Evolutionary conservation across 2,888 invertebrate species (phyloP).

Genomic region (Abrostola triplasia): DNA sequence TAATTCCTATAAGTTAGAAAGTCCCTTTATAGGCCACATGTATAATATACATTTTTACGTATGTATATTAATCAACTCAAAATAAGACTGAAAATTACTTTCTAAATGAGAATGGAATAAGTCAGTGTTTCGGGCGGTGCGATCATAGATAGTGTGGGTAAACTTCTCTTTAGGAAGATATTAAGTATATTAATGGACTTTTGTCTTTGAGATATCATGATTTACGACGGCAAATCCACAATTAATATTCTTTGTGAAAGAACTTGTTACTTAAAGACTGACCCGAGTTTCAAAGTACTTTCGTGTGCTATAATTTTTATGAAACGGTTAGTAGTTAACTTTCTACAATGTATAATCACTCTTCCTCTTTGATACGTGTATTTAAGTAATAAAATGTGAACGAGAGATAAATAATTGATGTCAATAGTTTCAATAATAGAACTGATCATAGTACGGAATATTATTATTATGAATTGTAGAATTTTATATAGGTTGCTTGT

Average conservation of each 20-base stretch:
- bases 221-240: slow-evolving; percentile 53
- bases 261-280: slow-evolving; percentile 70
- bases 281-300: slow-evolving; percentile 60
- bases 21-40: slow-evolving; percentile 21
- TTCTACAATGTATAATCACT: slow-evolving; percentile 45
- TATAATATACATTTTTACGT: slow-evolving; percentile 24
- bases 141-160: slow-evolving; percentile 46
- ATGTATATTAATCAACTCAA: slow-evolving; percentile 41
- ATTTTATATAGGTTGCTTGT: slow-evolving; percentile 69
- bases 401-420: slow-evolving; percentile 60
- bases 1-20: slow-evolving; percentile 13
- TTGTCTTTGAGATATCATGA: slow-evolving; percentile 44
- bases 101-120: slow-evolving; percentile 30
- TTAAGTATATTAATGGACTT: slow-evolving; percentile 36
- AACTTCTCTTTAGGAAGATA: slow-evolving; percentile 39
- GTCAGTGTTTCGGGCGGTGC: slow-evolving; percentile 52
- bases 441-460: slow-evolving; percentile 53
- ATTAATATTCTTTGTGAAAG: slow-evolving; percentile 50
- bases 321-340: slow-evolving; percentile 47
- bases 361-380: slow-evolving; percentile 51
- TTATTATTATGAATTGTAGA: slow-evolving; percentile 59
- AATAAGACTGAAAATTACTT: slow-evolving; percentile 58
- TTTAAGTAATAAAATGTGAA: slow-evolving; percentile 48
- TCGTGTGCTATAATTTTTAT: slow-evolving; percentile 55
- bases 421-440: slow-evolving; percentile 59